Conservation (phyloP, 2,888 invertebrate species). For the Plebejus anna region DNA sequence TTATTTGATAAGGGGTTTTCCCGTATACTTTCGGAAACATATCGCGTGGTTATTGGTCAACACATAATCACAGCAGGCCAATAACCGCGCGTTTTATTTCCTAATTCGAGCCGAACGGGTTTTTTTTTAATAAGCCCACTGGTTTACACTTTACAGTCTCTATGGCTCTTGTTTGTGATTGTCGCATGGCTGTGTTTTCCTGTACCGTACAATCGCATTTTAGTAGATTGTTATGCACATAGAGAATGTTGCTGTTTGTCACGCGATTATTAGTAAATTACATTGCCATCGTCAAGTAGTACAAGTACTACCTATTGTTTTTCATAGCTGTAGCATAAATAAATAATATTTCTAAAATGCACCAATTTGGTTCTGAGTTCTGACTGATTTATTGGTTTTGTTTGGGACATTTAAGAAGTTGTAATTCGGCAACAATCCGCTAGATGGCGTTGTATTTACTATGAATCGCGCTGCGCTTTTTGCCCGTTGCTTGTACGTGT, state of each 20-base stretch:
- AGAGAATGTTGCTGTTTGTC: neutral
- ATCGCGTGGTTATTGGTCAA: neutral
- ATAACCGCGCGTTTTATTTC: neutral
- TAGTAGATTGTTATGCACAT: constrained; percentile 15
- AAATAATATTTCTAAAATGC: neutral
- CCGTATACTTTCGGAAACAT: neutral
- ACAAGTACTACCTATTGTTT: neutral
- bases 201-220: constrained; percentile 1
- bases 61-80: neutral
- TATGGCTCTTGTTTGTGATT: constrained; percentile 5
- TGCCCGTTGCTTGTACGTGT: constrained; percentile 53
- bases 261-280: constrained; percentile 1
- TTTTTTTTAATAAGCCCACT: neutral
- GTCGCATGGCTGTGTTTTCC: constrained; percentile 24
- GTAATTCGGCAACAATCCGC: neutral
- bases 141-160: neutral
- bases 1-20: no score
- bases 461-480: constrained; percentile 32
- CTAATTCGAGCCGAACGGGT: neutral
- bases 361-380: neutral
- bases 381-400: neutral
- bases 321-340: neutral
- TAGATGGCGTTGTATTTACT: constrained; percentile 13
- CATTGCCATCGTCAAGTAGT: neutral
- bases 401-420: neutral